These are phyloP conservation scores for Mustelus asterias DNA, from an alignment of 2,113 vertebrate species.

Conservation along the genomic window DNA sequence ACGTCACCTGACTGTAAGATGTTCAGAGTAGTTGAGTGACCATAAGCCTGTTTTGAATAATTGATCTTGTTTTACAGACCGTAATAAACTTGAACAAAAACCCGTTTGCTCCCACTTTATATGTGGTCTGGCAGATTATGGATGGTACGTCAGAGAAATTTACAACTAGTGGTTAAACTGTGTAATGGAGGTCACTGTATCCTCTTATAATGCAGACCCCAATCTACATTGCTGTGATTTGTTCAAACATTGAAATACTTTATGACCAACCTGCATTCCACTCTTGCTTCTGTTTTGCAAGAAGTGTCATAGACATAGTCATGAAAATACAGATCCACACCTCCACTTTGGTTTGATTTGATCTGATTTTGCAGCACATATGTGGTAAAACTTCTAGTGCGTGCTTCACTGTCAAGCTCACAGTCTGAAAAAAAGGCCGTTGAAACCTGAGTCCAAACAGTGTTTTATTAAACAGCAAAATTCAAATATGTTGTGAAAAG, in stretches of 20 bases:
- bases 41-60: slow-evolving; percentile 15
- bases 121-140: slow-evolving; percentile 11
- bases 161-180: slow-evolving; percentile 29
- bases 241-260: not conserved
- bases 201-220: not conserved
- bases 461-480: not conserved
- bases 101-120: not conserved
- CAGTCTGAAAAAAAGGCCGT: not conserved
- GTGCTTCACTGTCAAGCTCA: not conserved
- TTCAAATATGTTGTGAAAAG: not conserved
- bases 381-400: not conserved
- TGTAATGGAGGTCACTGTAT: slow-evolving; percentile 23
- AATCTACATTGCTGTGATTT: slow-evolving; percentile 11
- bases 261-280: not conserved
- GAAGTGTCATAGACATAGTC: not conserved
- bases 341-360: not conserved
- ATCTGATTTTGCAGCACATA: not conserved
- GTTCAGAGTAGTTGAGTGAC: slow-evolving; percentile 5
- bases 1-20: not conserved
- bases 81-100: slow-evolving; percentile 24
- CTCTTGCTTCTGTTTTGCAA: not conserved
- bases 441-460: not conserved
- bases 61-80: slow-evolving; percentile 27
- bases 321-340: not conserved
- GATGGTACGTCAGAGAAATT: slow-evolving; percentile 6